These are phyloP conservation scores for Agapornis canus DNA, from an alignment of 2,797 vertebrate genomes.

Conservation along the genomic window DNA sequence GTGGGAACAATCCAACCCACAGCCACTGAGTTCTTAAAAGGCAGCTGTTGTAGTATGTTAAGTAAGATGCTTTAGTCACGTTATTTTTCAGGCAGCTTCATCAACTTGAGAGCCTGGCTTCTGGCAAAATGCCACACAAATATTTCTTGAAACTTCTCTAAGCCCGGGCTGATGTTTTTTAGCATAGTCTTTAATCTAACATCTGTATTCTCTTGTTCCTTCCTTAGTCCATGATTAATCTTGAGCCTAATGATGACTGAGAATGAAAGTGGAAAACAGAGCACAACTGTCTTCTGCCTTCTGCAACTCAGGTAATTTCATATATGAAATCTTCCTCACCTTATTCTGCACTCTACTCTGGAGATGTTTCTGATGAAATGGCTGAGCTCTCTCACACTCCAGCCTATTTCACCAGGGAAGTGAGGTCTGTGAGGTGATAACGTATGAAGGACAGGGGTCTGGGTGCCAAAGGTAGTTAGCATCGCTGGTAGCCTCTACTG, in stretches of 20 bases:
- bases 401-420: slow-evolving; percentile 75
- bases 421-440: slow-evolving; percentile 45
- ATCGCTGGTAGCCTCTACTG: slow-evolving; percentile 74
- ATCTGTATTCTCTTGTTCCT: background rate
- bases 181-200: background rate
- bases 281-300: background rate
- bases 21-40: background rate
- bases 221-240: background rate
- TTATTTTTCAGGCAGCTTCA: background rate
- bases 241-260: background rate
- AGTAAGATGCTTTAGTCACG: background rate
- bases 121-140: background rate
- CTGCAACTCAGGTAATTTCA: background rate
- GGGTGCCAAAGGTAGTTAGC: slow-evolving; percentile 75
- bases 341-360: slow-evolving; percentile 78
- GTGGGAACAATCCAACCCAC: background rate
- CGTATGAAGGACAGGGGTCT: background rate
- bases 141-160: background rate
- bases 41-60: background rate
- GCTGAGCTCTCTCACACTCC: slow-evolving; percentile 74
- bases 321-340: slow-evolving; percentile 52
- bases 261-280: background rate
- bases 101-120: background rate
- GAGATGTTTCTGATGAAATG: slow-evolving; percentile 71
- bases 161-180: background rate